Evolutionary conservation across 2,888 invertebrate species (phyloP).

Genomic region (Nephrocerus scutellatus): DNA sequence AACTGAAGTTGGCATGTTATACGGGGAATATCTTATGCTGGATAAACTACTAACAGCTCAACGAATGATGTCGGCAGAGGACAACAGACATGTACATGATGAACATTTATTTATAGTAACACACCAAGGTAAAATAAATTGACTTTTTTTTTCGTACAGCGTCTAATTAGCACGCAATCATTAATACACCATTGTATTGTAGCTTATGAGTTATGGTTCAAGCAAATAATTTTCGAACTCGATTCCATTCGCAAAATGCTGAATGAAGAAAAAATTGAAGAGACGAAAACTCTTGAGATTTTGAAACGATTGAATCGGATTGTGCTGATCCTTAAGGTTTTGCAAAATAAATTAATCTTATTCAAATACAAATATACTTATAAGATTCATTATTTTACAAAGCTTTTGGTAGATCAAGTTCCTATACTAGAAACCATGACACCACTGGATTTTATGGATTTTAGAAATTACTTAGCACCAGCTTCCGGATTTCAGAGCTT

Average conservation of each 20-base stretch:
- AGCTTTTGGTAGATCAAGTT: constrained; percentile 95
- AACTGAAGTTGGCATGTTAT: constrained; percentile 73
- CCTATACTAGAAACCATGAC: constrained; percentile 98
- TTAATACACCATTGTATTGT: constrained; percentile 29
- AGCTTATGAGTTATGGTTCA: constrained; percentile 99
- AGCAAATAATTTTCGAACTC: constrained; percentile 94
- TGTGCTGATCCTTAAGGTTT: constrained; percentile 84
- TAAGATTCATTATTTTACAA: constrained; percentile 23
- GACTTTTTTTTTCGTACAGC: neutral
- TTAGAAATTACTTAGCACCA: constrained; percentile 83
- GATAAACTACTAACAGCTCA: constrained; percentile 80
- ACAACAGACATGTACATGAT: constrained; percentile 77
- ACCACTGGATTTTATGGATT: constrained; percentile 97
- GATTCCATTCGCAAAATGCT: constrained; percentile 85
- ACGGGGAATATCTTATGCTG: constrained; percentile 84
- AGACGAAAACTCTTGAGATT: constrained; percentile 87
- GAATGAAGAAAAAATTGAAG: constrained; percentile 69
- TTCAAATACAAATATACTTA: neutral
- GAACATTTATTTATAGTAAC: constrained; percentile 96
- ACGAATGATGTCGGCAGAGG: constrained; percentile 67
- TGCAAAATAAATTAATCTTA: constrained; percentile 23
- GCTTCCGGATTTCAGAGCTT: constrained; percentile 98
- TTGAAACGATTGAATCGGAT: constrained; percentile 85
- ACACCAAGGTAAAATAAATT: constrained; percentile 73
- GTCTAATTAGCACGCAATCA: neutral